Base-by-base conservation (phyloP, 2,797 vertebrate genomes). In the Cuculus canorus region DNA sequence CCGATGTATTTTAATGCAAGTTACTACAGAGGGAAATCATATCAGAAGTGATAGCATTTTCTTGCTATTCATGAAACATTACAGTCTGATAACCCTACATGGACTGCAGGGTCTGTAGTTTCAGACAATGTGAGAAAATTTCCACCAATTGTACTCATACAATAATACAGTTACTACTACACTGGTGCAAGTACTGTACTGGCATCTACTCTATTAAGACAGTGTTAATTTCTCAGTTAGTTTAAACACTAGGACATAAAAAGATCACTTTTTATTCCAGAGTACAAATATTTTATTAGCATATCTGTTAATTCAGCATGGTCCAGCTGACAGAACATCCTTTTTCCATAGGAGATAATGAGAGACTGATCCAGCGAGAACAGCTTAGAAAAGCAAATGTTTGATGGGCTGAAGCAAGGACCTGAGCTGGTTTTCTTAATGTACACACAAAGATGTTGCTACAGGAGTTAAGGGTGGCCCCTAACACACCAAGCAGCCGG, bases 41-140 rank as follows among this genome's bases (percentile, higher is more conserved):
- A 7, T 61, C n/a, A 47, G 50, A 69, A 63, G 6, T 13, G 4
- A 48, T 2, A 32, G 17, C 7, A 23, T 48, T 75, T 57, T 65
- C 39, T 70, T 59, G 5, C 9, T 75, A 7, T 39, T 70, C n/a
- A 5, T 25, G 60, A n/a, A 50, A 4, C 2, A 8, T 33, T 30
- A 7, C 30, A 30, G n/a, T 35, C 57, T 70, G 23, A 65, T 8
- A 45, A 3, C 3, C 12, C 6, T 9, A 30, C 0, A 0, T 12
- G 15, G 33, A 59, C 24, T 57, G 15, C 6, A 61, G 25, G 14
- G 2, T 60, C 23, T 60, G 19, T 21, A 11, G 7, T 63, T 69
- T 65, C 54, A 70, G 56, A 12, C 13, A 33, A 5, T 76, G 10
- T 30, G 15, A 41, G n/a, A n/a, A 66, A 21, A 27, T 6, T 24